Base-by-base conservation (phyloP, 2,797 vertebrate species). In the Mionectes olivaceus region DNA sequence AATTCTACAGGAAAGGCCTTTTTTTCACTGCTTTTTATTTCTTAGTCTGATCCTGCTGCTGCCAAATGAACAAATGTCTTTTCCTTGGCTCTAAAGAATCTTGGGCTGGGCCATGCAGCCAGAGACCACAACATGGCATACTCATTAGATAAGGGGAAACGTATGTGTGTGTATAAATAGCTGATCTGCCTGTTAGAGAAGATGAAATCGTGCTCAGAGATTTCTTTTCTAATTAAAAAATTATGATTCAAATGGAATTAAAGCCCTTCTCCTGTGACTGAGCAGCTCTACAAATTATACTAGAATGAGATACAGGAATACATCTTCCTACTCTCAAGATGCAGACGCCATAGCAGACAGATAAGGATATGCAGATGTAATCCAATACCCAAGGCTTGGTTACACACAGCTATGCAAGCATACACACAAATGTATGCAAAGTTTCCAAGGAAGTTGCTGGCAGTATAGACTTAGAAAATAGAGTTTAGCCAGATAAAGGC, bases 1-100 rank as follows among this genome's bases (percentile, higher is more conserved):
- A 94, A 85, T 92, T 93, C 90, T 85, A 65, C 84, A 94, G 61
- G 57, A 95, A 96, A 89, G 76, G n/a, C 27, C 21, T 80, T 95
- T 92, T 61, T 79, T 81, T 53, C 50, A 43, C 67, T 68, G 22
- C 32, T 52, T 93, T 87, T 94, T 69, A 59, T 73, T 37, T 65
- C 59, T 92, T 80, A 75, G 61, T 44, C 57, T 75, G 65, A 73
- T 78, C 41, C 39, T 78, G 22, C 43, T 76, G 61, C 55, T 78
- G 87, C 76, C 52, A 87, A 92, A 94, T 61, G 65, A 81, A 76
- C 65, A n/a, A 75, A 69, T 46, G 49, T 83, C 64, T 95, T 96
- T 91, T 59, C 57, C 43, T 92, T 94, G 82, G 69, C 75, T 92
- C 87, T 69, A 55, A 8, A 90, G 71, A 64, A 50, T 55, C 13